Evolutionary conservation across 2,797 vertebrate genomes (phyloP), one percentile per base, ranked within the genome.

Genomic region (Pseudochirops corinnae): DNA sequence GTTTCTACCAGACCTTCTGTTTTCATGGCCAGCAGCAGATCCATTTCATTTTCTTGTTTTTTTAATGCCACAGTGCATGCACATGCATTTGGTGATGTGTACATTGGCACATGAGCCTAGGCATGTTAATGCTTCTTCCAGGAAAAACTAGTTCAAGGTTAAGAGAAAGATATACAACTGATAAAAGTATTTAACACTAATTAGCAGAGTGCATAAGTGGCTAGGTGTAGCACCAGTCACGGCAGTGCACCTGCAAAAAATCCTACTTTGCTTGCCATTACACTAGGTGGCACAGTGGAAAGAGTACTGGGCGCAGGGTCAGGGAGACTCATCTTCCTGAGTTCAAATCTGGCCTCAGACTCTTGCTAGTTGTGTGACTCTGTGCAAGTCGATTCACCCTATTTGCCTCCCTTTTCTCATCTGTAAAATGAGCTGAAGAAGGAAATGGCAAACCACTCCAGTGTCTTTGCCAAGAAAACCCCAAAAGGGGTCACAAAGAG

Each of bases 51-150:
- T 26, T 87, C 24, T 33, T 87, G 74, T 3, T 50, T 46, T 82
- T 10, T 0, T 18, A 18, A 0, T 39, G 67, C 1, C 33, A 33
- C 33, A 6, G 33, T 16, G 16, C 4, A 18, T 18, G 1, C 5
- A 1, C 13, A 16, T n/a, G 62, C 14, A 74, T 39, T 87, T 33
- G 13, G 74, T 50, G 21, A 87, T 26, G 12, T 26, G 39, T 4
- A 28, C 21, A 28, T 46, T 50, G 5, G 39, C 12, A 50, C 74
- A 10, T 87, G 21, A 39, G 39, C 74, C 39, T 87, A 87, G 74
- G 39, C 74, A 50, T 46, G 10, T 50, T 74, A 39, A 74, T 39
- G 2, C 67, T n/a, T 74, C n/a, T 74, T 87, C 39, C 24, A 87
- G 39, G 24, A 87, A 87, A 46, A 82, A 46, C 16, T 33, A 28